Conservation (phyloP, 2,888 invertebrate species). For the Chirona hameri region DNA sequence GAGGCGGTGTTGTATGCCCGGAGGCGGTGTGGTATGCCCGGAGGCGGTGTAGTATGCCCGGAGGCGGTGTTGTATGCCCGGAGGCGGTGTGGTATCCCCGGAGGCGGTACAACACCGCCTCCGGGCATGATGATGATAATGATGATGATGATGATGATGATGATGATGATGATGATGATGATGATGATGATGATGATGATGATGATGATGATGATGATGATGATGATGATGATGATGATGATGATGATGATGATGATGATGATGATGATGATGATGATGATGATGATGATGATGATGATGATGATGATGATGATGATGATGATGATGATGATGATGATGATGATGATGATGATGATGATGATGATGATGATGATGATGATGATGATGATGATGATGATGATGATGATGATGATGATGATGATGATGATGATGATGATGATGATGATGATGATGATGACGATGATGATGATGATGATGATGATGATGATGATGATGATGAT, state of each 20-base stretch:
- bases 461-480: not conserved
- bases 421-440: constrained; percentile 9
- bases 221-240: constrained; percentile 23
- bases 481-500: constrained; percentile 24
- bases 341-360: too few relatives aligned
- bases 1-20: too few relatives aligned
- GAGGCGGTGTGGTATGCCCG: too few relatives aligned
- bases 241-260: constrained; percentile 26
- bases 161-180: constrained; percentile 25
- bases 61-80: too few relatives aligned
- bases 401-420: not conserved
- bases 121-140: not conserved
- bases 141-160: constrained; percentile 26
- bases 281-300: too few relatives aligned
- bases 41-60: too few relatives aligned
- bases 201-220: constrained; percentile 10
- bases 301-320: too few relatives aligned
- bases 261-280: constrained; percentile 13
- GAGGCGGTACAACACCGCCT: too few relatives aligned
- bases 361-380: too few relatives aligned
- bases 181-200: not conserved
- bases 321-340: too few relatives aligned
- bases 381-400: constrained; percentile 26
- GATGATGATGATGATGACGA: not conserved
- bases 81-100: too few relatives aligned